Evolutionary conservation across 2,113 vertebrate species (phyloP).

Genomic region (Nymphicus hollandicus): DNA sequence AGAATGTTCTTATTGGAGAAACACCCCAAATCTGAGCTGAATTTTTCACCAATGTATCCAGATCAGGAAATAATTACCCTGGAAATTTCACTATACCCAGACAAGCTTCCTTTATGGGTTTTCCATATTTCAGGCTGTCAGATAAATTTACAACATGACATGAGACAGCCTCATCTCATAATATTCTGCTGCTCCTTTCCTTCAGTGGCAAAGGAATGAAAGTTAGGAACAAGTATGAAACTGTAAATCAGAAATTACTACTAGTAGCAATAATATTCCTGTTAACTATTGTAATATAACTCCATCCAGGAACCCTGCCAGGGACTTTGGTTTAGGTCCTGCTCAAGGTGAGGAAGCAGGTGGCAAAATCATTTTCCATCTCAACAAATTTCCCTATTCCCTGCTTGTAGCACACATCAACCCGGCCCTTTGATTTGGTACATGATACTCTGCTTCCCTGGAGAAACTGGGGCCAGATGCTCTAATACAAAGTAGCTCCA

Average conservation of each 20-base stretch:
- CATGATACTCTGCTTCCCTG: constrained; percentile 34
- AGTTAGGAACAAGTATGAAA: background rate
- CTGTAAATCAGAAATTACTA: background rate
- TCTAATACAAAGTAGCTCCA: constrained; percentile 7
- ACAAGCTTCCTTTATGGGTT: background rate
- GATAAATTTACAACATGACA: background rate
- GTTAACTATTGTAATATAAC: background rate
- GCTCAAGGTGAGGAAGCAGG: constrained; percentile 46
- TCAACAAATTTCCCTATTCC: constrained; percentile 20
- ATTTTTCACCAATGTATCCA: background rate
- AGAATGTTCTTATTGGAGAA: background rate
- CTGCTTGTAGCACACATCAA: background rate
- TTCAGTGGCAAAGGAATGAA: background rate
- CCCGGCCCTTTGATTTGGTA: constrained; percentile 29
- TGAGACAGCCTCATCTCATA: background rate
- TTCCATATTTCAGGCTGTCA: background rate
- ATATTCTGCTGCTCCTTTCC: background rate
- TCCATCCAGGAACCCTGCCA: constrained; percentile 6
- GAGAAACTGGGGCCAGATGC: constrained; percentile 57
- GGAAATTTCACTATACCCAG: background rate
- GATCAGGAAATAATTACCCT: background rate
- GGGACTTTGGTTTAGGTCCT: constrained; percentile 18
- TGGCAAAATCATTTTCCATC: constrained; percentile 43
- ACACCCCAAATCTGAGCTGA: background rate
- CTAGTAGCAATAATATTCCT: background rate